Evolutionary conservation across 2,888 invertebrate species (phyloP).

Genomic region (Orthosia cruda): DNA sequence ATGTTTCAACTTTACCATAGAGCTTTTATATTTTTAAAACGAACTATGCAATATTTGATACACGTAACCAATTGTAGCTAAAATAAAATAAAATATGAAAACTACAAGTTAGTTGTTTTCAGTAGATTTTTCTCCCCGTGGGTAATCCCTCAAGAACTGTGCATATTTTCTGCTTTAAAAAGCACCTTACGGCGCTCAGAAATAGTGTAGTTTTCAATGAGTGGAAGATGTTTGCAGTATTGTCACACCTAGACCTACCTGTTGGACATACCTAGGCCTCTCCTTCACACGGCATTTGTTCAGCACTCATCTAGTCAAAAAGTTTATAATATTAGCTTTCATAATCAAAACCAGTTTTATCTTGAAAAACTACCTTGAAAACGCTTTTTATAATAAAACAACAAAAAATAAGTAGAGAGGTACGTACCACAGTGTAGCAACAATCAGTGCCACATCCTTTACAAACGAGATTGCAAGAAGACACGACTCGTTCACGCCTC

Average conservation of each 20-base stretch:
- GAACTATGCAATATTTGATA: not conserved
- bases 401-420: not conserved
- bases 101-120: not conserved
- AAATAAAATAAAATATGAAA: not conserved
- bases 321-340: not conserved
- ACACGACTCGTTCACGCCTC: constrained; percentile 63
- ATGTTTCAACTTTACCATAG: not conserved
- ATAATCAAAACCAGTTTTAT: not conserved
- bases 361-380: not conserved
- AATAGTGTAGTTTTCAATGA: no score
- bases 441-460: constrained; percentile 29
- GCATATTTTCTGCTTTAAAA: no score
- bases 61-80: not conserved
- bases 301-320: no score
- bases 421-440: not conserved
- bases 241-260: no score
- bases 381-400: not conserved
- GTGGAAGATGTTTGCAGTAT: no score
- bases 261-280: no score
- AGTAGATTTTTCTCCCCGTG: not conserved
- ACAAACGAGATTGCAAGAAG: constrained; percentile 52
- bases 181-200: no score
- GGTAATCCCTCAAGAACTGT: no score
- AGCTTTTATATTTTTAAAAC: not conserved
- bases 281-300: no score